Conservation (phyloP, 1,140 invertebrate species). For the Euglossa dilemma region DNA sequence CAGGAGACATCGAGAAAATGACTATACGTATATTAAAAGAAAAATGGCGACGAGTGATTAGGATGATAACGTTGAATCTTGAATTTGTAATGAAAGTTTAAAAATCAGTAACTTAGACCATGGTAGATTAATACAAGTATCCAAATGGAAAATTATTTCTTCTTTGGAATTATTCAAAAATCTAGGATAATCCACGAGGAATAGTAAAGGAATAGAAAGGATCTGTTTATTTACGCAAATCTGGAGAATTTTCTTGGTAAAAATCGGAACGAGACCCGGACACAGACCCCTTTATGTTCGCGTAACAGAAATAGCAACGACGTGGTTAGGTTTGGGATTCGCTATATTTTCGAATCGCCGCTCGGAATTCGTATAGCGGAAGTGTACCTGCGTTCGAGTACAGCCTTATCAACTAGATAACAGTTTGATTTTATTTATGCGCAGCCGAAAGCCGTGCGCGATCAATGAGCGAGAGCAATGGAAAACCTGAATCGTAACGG, state of each 20-base stretch:
- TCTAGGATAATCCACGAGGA: neutral
- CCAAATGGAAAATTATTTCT: too few species aligned
- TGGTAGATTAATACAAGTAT: too few species aligned
- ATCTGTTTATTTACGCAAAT: neutral
- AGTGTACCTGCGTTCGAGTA: slow-evolving; percentile 12
- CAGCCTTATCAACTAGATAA: slow-evolving; percentile 32
- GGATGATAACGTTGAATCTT: too few species aligned
- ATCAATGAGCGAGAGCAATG: slow-evolving; percentile 32
- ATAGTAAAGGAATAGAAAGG: rapidly evolving
- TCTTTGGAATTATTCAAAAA: neutral
- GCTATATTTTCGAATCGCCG: slow-evolving; percentile 26
- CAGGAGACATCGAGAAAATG: too few species aligned
- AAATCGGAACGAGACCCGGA: neutral
- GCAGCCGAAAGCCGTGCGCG: neutral
- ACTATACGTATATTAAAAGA: too few species aligned
- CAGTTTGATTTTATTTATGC: slow-evolving; percentile 24
- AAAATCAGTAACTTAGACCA: too few species aligned
- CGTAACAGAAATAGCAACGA: slow-evolving; percentile 36
- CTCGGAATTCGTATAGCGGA: slow-evolving; percentile 38
- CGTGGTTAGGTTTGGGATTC: neutral
- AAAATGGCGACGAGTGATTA: too few species aligned
- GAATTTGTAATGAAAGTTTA: too few species aligned
- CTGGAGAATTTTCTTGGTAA: neutral
- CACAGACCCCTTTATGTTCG: slow-evolving; percentile 27
- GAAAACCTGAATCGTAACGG: neutral